Percentiles rank a stretch among this genome's conserved stretches.
Evolutionary conservation across 2,888 invertebrate species (phyloP).

Genomic region (Drepanosiphum platanoidis): DNA sequence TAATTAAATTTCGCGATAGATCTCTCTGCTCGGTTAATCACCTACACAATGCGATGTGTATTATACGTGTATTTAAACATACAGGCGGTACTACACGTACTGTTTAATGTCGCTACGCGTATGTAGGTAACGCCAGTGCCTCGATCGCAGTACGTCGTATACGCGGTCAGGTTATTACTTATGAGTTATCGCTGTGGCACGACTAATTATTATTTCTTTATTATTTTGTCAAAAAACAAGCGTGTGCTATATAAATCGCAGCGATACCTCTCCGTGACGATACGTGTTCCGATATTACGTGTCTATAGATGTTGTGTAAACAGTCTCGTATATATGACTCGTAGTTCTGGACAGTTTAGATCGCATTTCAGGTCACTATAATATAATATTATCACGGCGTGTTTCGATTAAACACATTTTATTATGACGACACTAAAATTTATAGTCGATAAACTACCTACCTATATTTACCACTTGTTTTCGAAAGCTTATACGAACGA

Average conservation of each 20-base stretch:
- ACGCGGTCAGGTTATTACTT: background rate
- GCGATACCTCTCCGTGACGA: background rate
- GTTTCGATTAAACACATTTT: no score
- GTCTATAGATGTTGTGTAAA: background rate
- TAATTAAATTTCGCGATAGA: background rate
- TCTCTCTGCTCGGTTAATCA: background rate
- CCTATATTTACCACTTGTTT: no score
- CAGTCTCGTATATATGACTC: background rate
- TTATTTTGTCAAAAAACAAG: no score
- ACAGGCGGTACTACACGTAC: no score
- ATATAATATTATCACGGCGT: no score
- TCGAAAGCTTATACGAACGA: no score
- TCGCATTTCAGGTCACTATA: background rate
- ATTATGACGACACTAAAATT: no score
- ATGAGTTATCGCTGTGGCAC: background rate
- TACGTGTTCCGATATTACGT: background rate
- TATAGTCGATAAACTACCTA: no score
- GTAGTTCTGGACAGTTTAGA: background rate
- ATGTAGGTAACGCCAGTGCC: background rate
- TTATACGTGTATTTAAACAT: background rate
- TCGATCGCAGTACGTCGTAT: background rate
- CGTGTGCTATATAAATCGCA: no score
- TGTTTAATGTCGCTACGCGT: no score
- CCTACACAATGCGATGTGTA: background rate
- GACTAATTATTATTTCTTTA: no score